Base-by-base conservation (phyloP, 2,113 vertebrate genomes). In the Dendrocopos noguchii region DNA sequence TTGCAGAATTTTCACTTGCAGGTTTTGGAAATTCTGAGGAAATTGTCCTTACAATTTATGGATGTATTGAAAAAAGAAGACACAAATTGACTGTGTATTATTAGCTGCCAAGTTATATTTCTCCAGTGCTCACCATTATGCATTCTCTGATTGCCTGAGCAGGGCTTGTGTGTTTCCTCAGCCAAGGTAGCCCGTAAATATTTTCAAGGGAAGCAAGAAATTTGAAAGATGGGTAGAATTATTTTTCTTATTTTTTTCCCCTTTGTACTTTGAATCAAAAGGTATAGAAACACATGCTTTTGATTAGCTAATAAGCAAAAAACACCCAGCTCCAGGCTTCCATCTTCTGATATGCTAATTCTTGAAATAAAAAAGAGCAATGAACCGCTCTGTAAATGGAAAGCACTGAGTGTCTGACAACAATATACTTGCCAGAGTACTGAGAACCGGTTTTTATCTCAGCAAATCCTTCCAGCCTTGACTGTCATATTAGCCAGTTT, bases 401-500 rank as follows among this genome's bases (percentile, higher is more conserved):
- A 95, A 77, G 19, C 2, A 1, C 91, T 59, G 80, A 67, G 85
- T 16, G 33, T 90, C 81, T 95, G 90, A 95, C 95, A 96, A 52
- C 79, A 94, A 94, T 85, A 68, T 27, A 44, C 91, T 95, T 97
- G 93, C 96, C 79, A 86, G 87, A 91, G 61, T 3, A 4, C 64
- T 20, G 28, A 95, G 85, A 91, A 93, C 60, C 33, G 29, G 91
- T 82, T 89, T 82, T 94, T 95, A 96, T 95, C 96, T 97, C 83
- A 84, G 83, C 74, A 91, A 95, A 96, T 95, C 91, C 83, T 80
- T 76, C 74, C 84, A 95, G 91, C 88, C 95, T 94, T 89, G 80
- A 87, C 95, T 93, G 76, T 95, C 92, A 87, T 78, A 80, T 95
- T 95, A 97, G 82, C 94, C 91, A 82, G 83, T 95, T 97, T 96